These are phyloP conservation scores for Poecilobothrus nobilitatus DNA, from an alignment of 2,888 invertebrate species.

Conservation along the genomic window DNA sequence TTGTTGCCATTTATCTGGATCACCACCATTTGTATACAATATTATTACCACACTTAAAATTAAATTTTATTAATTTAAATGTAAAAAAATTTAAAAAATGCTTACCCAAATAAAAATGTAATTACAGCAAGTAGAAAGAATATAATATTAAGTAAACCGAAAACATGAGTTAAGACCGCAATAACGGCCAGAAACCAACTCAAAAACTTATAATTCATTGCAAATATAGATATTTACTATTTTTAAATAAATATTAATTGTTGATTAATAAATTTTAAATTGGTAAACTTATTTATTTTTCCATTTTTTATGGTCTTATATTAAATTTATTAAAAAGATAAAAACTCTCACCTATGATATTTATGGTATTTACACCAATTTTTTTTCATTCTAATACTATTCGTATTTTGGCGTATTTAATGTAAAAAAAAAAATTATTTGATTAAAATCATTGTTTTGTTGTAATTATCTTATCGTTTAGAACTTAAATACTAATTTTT, in stretches of 20 bases:
- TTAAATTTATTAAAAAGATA: not conserved
- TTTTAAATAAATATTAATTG: not conserved
- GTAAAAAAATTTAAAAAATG: not conserved
- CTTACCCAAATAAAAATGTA: slow-evolving; percentile 20
- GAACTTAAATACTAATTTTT: not conserved
- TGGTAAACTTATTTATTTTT: not conserved
- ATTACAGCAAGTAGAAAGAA: slow-evolving; percentile 13
- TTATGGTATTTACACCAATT: not conserved
- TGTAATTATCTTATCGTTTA: not conserved
- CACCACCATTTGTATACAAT: slow-evolving; percentile 18
- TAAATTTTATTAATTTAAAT: not conserved
- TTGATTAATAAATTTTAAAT: not conserved
- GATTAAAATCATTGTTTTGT: not conserved
- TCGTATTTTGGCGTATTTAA: not conserved
- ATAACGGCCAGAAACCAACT: slow-evolving; percentile 18
- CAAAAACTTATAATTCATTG: slow-evolving; percentile 20
- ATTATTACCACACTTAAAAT: slow-evolving; percentile 7
- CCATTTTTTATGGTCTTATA: not conserved
- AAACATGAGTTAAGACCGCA: slow-evolving; percentile 19
- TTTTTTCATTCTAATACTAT: not conserved
- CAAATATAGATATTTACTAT: not conserved
- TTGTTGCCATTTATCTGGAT: not conserved
- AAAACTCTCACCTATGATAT: not conserved
- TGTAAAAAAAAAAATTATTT: not conserved
- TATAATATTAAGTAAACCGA: slow-evolving; percentile 18